These are phyloP conservation scores for Actinopyga echinites DNA, from an alignment of 53 echinoderm and acorn worm genomes.

Conservation along the genomic window DNA sequence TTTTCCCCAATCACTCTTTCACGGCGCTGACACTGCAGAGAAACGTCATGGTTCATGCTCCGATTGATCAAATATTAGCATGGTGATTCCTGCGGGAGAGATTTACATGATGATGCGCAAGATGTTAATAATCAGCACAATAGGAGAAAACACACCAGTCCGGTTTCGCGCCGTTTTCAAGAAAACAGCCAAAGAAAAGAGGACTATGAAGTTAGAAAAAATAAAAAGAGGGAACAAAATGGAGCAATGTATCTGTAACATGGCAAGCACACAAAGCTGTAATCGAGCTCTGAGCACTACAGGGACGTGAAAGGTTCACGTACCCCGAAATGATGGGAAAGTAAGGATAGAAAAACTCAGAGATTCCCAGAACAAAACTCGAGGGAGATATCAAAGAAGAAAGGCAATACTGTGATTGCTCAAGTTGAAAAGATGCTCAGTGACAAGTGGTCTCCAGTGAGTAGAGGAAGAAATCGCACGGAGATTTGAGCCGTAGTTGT, in stretches of 20 bases:
- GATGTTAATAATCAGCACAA: conserved; percentile 31
- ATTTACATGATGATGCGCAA: conserved; percentile 41
- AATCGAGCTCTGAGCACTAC: conserved; percentile 28
- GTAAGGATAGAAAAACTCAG: conserved; percentile 13
- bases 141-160: background rate
- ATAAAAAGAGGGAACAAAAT: conserved; percentile 3
- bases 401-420: conserved; percentile 40
- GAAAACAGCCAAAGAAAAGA: background rate
- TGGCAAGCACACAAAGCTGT: background rate
- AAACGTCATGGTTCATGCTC: conserved; percentile 43
- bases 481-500: conserved; percentile 33
- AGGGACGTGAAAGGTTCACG: conserved; percentile 2
- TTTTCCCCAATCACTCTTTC: conserved; percentile 46
- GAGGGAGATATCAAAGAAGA: conserved; percentile 18
- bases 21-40: conserved; percentile 18
- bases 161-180: too few species aligned
- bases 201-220: background rate
- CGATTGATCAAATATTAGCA: conserved; percentile 49
- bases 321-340: background rate
- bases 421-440: conserved; percentile 41
- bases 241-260: background rate
- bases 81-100: conserved; percentile 39
- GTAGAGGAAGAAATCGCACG: conserved; percentile 33
- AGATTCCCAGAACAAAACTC: conserved; percentile 28
- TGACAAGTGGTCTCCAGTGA: conserved; percentile 27